Percentiles rank a stretch among this genome's conserved stretches.
Evolutionary conservation across 2,113 vertebrate species (phyloP).

Genomic region (Marmota flaviventris): DNA sequence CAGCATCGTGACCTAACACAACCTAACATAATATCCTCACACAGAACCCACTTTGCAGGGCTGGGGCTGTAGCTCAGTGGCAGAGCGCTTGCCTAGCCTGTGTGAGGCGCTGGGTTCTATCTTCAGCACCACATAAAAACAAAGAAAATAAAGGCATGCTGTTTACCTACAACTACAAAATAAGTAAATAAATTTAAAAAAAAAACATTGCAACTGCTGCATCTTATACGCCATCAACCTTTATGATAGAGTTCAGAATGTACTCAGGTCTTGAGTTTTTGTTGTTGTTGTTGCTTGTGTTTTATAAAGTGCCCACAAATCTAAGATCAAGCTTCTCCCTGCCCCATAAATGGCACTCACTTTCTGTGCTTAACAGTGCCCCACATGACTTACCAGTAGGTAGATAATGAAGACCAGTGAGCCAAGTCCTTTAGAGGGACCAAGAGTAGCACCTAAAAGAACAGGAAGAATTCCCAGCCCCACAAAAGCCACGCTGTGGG

Average conservation of each 20-base stretch:
- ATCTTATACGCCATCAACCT: not conserved
- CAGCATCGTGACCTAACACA: not conserved
- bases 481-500: not conserved
- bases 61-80: no score
- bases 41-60: not conserved
- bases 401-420: not conserved
- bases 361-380: not conserved
- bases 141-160: no score
- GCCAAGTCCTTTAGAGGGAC: not conserved
- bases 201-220: not conserved
- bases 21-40: not conserved
- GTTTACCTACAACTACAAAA: no score
- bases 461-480: not conserved
- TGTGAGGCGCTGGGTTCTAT: no score
- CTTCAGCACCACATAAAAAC: no score
- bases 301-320: not conserved
- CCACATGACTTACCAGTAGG: not conserved
- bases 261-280: not conserved
- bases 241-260: not conserved
- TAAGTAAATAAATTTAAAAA: no score
- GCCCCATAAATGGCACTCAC: not conserved
- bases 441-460: not conserved
- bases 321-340: not conserved
- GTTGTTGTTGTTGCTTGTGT: not conserved
- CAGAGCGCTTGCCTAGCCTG: no score